Evolutionary conservation across 2,888 invertebrate genomes (phyloP), one percentile per base, ranked within the genome.

Genomic region (Orthosia gracilis): DNA sequence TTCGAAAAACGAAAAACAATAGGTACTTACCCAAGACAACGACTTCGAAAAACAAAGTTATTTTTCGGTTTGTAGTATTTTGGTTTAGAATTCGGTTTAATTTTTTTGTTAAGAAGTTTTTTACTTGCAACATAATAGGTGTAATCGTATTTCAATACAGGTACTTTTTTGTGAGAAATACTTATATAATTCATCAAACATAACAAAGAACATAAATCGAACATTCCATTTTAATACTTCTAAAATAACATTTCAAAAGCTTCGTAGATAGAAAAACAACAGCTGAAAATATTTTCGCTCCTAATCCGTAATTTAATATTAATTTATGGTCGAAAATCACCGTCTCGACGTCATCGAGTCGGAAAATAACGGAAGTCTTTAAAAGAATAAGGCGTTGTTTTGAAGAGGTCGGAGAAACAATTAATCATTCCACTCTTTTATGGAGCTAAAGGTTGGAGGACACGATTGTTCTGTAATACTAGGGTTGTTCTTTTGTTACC

Each of bases 351-450:
- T 92, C 94, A 95, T 94, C 94, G 95, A 94, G 92, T 94, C 92
- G 95, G 95, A 96, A 96, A 96, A 96, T 96, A 95, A 92, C 95
- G 96, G 96, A 96, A 95, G 95, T 96, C 91, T 95, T 96, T 95
- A 95, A 93, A 94, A 94, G 95, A 94, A 95, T 94, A 94, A 94
- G 93, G 92, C 95, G 92, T 92, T 96, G 94, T 96, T 96, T 96
- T 95, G 94, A 96, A 95, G 95, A 95, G 96, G 95, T 95, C 94
- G 94, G 91, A 90, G 91, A 93, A 95, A 95, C 94, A 95, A 96
- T 96, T 96, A 96, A 96, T 96, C 96, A 96, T 95, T 92, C 91
- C 87, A 90, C 91, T 93, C 95, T 94, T 95, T 95, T 93, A 93
- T 94, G 90, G 89, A 91, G 92, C 92, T 90, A 96, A 96, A 96